These are phyloP conservation scores for Colletes latitarsis DNA, from an alignment of 1,140 invertebrate genomes.

Conservation along the genomic window DNA sequence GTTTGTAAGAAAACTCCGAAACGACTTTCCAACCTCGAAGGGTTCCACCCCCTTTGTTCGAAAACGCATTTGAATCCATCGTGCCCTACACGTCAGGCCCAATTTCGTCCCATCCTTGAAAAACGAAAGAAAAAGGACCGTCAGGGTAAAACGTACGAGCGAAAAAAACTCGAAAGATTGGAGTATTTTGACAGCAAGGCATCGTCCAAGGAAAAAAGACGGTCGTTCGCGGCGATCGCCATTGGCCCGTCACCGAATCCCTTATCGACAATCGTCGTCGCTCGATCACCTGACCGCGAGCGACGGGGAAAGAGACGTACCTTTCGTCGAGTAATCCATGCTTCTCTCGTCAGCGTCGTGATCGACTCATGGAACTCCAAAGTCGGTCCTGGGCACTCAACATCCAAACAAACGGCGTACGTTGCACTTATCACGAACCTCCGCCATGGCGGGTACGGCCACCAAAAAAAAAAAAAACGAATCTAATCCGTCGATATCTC, in stretches of 20 bases:
- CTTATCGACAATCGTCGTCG: neutral
- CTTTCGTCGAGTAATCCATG: slow-evolving; percentile 72
- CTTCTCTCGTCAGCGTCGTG: slow-evolving; percentile 20
- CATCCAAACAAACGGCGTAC: slow-evolving; percentile 37
- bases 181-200: no score
- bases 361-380: slow-evolving; percentile 33
- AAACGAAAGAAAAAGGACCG: no score
- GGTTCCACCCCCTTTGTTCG: no score
- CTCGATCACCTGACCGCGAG: neutral
- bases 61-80: no score
- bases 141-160: no score
- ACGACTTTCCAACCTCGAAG: no score
- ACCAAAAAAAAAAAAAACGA: neutral
- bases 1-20: no score
- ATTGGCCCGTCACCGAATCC: neutral
- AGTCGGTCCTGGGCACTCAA: slow-evolving; percentile 28
- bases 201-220: no score
- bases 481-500: neutral
- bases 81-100: no score
- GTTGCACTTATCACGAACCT: slow-evolving; percentile 45
- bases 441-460: slow-evolving; percentile 4
- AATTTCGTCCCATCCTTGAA: no score
- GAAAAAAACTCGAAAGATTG: no score
- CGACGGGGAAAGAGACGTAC: slow-evolving; percentile 47
- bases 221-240: no score